Conservation (phyloP, 2,797 vertebrate genomes). For the Danio jaintianensis region DNA sequence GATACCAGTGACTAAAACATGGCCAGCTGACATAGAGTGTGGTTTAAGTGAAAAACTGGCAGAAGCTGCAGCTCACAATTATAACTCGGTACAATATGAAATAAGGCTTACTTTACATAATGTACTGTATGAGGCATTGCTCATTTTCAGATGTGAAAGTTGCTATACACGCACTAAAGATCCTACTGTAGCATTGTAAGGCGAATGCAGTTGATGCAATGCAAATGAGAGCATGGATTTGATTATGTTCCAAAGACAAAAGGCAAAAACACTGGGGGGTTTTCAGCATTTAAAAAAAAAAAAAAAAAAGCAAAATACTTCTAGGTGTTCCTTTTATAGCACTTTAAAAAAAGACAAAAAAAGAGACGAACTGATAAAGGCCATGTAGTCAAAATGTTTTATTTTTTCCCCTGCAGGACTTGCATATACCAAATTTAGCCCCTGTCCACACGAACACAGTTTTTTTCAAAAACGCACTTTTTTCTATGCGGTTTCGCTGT, state of each 20-base stretch:
- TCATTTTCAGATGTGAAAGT: background rate
- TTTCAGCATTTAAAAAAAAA: no score
- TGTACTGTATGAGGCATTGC: slow-evolving; percentile 23
- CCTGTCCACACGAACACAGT: no score
- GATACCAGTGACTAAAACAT: slow-evolving; percentile 54
- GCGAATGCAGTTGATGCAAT: slow-evolving; percentile 1
- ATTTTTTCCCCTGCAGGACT: no score
- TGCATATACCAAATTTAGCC: no score
- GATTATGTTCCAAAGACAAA: slow-evolving; percentile 9
- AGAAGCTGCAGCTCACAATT: slow-evolving; percentile 42
- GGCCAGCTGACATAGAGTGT: slow-evolving; percentile 38
- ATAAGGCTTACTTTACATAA: slow-evolving; percentile 35
- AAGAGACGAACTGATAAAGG: no score
- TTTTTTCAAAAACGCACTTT: no score
- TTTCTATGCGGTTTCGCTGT: no score
- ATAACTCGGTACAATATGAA: slow-evolving; percentile 34
- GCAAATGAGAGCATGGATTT: background rate
- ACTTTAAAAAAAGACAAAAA: no score
- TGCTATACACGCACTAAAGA: background rate
- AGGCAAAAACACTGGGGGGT: background rate
- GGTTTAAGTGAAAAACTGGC: slow-evolving; percentile 48
- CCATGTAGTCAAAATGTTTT: no score
- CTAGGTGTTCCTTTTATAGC: no score
- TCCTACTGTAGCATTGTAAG: background rate
- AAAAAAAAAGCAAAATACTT: background rate